Conservation (phyloP, 2,888 invertebrate genomes). For the Ferdinandea cuprea region DNA sequence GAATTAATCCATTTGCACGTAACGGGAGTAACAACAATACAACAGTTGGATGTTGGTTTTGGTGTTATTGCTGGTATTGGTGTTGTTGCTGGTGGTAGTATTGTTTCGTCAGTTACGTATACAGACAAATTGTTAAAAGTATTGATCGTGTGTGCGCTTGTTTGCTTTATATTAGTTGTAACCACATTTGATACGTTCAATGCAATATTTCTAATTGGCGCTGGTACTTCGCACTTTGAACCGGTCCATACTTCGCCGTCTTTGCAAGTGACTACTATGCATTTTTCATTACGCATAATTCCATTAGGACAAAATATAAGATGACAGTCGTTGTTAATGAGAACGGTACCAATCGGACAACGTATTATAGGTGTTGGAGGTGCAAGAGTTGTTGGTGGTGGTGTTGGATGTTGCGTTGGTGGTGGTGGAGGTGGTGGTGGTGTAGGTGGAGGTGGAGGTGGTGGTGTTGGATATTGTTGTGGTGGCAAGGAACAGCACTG, state of each 20-base stretch:
- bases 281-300: slow-evolving; percentile 73
- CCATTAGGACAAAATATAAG: slow-evolving; percentile 77
- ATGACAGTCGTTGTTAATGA: slow-evolving; percentile 76
- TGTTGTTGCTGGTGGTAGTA: slow-evolving; percentile 10
- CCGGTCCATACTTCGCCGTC: slow-evolving; percentile 78
- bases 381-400: neutral
- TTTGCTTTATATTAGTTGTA: slow-evolving; percentile 62
- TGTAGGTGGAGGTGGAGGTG: neutral
- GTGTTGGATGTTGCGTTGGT: slow-evolving; percentile 13
- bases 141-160: slow-evolving; percentile 71
- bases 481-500: neutral
- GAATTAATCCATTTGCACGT: slow-evolving; percentile 72
- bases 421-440: neutral
- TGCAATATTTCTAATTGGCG: slow-evolving; percentile 69
- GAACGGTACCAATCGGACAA: slow-evolving; percentile 77
- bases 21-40: slow-evolving; percentile 78
- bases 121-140: slow-evolving; percentile 76
- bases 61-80: neutral
- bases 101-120: slow-evolving; percentile 67
- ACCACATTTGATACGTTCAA: slow-evolving; percentile 61
- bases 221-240: slow-evolving; percentile 73
- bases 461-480: neutral
- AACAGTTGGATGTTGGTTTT: slow-evolving; percentile 74
- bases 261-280: slow-evolving; percentile 77
- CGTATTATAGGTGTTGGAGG: slow-evolving; percentile 16